Evolutionary conservation across 2,888 invertebrate species (phyloP).

Genomic region (Hecatera dysodea): DNA sequence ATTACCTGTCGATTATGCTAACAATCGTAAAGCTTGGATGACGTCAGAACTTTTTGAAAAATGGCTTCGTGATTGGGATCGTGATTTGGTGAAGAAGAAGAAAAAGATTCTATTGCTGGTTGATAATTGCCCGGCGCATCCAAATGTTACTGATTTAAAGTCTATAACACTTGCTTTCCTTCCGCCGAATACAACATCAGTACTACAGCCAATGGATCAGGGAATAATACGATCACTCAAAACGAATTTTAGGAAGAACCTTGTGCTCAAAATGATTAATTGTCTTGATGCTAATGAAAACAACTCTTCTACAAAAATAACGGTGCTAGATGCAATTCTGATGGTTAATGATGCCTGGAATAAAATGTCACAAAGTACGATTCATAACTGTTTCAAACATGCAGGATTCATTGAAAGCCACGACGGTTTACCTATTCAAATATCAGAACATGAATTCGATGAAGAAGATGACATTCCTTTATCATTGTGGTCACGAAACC

Average conservation of each 20-base stretch:
- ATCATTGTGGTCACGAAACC: constrained; percentile 54
- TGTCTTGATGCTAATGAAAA: neutral
- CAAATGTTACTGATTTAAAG: neutral
- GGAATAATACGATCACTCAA: constrained; percentile 1
- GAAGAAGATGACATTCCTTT: constrained; percentile 59
- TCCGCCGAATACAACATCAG: constrained; percentile 5
- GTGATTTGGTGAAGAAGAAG: neutral
- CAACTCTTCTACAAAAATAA: neutral
- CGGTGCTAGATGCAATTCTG: neutral
- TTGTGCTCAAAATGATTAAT: neutral
- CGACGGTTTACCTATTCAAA: neutral
- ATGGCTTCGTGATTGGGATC: neutral
- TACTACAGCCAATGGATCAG: neutral
- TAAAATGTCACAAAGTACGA: neutral
- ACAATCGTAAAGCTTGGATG: neutral
- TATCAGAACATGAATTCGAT: neutral
- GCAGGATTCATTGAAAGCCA: neutral
- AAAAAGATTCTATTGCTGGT: constrained; percentile 9
- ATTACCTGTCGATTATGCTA: too few species aligned
- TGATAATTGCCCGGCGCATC: constrained; percentile 9
- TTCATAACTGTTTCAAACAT: neutral
- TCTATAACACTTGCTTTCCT: neutral
- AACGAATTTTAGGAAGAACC: constrained; percentile 4
- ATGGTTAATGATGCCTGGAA: neutral
- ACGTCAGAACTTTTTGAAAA: neutral